These are phyloP conservation scores for Hycleus cichorii DNA, from an alignment of 1,140 invertebrate genomes.

Conservation along the genomic window DNA sequence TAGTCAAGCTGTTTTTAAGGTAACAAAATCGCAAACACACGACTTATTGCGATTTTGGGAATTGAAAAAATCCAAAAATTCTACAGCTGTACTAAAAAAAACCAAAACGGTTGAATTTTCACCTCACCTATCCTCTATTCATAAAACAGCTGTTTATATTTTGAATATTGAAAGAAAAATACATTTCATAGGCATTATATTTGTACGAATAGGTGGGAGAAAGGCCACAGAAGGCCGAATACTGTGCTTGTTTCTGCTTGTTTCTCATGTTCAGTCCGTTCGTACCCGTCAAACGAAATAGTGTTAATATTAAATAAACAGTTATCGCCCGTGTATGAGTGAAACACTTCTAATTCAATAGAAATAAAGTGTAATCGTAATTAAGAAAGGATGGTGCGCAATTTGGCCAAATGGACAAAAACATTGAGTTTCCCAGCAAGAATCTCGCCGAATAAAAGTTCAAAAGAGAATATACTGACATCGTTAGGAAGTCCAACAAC, in stretches of 20 bases:
- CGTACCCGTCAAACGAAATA: conserved; percentile 1
- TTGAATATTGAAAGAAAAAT: no score
- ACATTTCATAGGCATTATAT: neutral
- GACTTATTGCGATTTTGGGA: no score
- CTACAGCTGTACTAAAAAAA: no score
- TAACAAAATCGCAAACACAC: no score
- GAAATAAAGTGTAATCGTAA: conserved; percentile 1
- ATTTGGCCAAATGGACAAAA: conserved; percentile 79
- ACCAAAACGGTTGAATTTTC: no score
- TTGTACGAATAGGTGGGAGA: conserved; percentile 24
- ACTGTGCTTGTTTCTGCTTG: conserved; percentile 13
- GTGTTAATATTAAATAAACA: neutral
- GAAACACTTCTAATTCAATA: neutral
- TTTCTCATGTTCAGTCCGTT: conserved; percentile 18
- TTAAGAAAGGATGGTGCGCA: conserved; percentile 61
- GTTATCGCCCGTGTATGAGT: neutral
- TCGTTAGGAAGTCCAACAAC: conserved; percentile 27
- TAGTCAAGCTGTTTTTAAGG: no score
- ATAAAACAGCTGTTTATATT: conserved; percentile 33
- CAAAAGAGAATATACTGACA: conserved; percentile 47
- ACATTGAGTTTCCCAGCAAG: conserved; percentile 77
- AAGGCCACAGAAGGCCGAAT: conserved; percentile 35
- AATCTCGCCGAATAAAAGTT: conserved; percentile 63
- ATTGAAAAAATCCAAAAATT: no score
- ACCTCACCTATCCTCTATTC: no score